Evolutionary conservation across 2,113 vertebrate genomes (phyloP).

Genomic region (Pedetes capensis): DNA sequence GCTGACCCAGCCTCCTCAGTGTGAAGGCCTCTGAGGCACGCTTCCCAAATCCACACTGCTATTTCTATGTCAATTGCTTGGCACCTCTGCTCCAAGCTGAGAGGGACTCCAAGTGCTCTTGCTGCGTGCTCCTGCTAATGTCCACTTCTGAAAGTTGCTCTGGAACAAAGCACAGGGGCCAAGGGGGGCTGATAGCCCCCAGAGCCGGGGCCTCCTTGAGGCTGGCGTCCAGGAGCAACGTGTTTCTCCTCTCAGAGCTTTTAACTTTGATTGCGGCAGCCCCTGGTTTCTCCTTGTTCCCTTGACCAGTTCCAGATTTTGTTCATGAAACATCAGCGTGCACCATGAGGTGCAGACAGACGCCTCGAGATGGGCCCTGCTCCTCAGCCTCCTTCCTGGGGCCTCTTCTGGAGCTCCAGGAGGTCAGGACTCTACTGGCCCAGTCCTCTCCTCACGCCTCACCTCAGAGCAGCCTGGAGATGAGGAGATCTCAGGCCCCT

Average conservation of each 20-base stretch:
- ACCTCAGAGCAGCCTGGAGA: fast-evolving
- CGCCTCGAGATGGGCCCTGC: too few species aligned
- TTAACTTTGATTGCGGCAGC: too few species aligned
- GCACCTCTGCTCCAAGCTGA: not conserved
- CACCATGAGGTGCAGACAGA: too few species aligned
- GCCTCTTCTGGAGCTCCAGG: too few species aligned
- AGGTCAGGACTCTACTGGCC: fast-evolving
- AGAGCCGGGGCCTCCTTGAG: too few species aligned
- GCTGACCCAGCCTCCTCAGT: fast-evolving
- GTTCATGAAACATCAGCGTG: fast-evolving
- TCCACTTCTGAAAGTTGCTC: not conserved
- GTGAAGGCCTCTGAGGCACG: fast-evolving
- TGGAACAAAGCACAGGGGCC: not conserved
- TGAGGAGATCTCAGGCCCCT: fast-evolving
- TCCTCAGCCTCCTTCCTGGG: fast-evolving
- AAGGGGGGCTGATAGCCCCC: not conserved
- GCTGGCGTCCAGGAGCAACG: fast-evolving
- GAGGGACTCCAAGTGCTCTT: too few species aligned
- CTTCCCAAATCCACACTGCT: not conserved
- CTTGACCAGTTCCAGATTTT: not conserved
- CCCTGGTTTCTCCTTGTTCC: not conserved
- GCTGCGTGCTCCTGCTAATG: fast-evolving
- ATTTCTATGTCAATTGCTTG: not conserved
- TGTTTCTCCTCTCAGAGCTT: too few species aligned
- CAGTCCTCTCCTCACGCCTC: not conserved